A percentile compares a stretch with the other conserved stretches of the same genome.
Evolutionary conservation across 2,113 vertebrate genomes (phyloP).

Genomic region (Bujurquina vittata): DNA sequence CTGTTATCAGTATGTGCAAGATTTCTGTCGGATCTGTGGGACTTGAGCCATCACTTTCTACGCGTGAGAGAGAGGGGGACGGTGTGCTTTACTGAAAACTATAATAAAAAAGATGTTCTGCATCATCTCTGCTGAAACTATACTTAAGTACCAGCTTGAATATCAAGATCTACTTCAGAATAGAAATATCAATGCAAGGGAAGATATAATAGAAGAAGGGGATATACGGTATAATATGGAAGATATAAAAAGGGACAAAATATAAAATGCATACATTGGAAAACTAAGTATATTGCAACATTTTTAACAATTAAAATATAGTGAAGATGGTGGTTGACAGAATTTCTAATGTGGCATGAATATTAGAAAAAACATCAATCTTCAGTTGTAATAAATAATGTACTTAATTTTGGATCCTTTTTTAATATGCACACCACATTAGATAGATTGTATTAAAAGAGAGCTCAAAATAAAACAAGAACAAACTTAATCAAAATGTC

Average conservation of each 20-base stretch:
- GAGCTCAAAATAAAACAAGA: background rate
- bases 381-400: too few relatives aligned
- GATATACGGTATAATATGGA: background rate
- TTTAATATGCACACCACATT: too few relatives aligned
- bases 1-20: constrained; percentile 44
- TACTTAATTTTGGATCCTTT: too few relatives aligned
- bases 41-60: constrained; percentile 3
- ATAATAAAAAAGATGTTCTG: background rate
- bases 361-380: background rate
- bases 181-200: background rate
- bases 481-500: background rate
- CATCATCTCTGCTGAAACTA: background rate
- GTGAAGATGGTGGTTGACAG: background rate
- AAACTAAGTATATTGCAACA: background rate
- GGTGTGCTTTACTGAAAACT: constrained; percentile 7
- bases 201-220: too few relatives aligned
- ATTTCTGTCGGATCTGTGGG: constrained; percentile 15
- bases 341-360: background rate
- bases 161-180: too few relatives aligned
- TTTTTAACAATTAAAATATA: background rate
- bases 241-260: background rate
- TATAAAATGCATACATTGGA: background rate
- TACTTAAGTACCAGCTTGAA: background rate
- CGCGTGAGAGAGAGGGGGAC: background rate
- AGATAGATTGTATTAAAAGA: background rate